These are phyloP conservation scores for chimpanzee (Pan troglodytes) DNA, from an alignment of 2,113 vertebrate genomes.

Conservation along the genomic window NHGRI_mPanTro3-v2.1_pri NC_072404.2:123181001-123181500, in stretches of 20 bases:
- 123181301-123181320: too few species aligned
- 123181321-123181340: too few species aligned
- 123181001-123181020: not conserved
- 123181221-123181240: not conserved
- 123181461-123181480: slow-evolving; percentile 39
- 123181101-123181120: not conserved
- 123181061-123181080: not conserved
- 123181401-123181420: too few species aligned
- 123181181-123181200: not conserved
- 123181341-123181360: too few species aligned
- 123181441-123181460: not conserved
- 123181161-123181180: not conserved
- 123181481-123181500: slow-evolving; percentile 35
- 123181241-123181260: not conserved
- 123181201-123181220: not conserved
- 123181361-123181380: too few species aligned
- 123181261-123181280: slow-evolving; percentile 14
- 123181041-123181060: slow-evolving; percentile 39
- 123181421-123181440: too few species aligned
- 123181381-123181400: not conserved
- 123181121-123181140: not conserved
- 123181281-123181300: too few species aligned
- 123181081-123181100: not conserved
- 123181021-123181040: not conserved
- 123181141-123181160: not conserved